A percentile compares a stretch with the other conserved stretches of the same genome.
Evolutionary conservation across 2,113 vertebrate genomes (phyloP).

Genomic region (Bubo bubo): DNA sequence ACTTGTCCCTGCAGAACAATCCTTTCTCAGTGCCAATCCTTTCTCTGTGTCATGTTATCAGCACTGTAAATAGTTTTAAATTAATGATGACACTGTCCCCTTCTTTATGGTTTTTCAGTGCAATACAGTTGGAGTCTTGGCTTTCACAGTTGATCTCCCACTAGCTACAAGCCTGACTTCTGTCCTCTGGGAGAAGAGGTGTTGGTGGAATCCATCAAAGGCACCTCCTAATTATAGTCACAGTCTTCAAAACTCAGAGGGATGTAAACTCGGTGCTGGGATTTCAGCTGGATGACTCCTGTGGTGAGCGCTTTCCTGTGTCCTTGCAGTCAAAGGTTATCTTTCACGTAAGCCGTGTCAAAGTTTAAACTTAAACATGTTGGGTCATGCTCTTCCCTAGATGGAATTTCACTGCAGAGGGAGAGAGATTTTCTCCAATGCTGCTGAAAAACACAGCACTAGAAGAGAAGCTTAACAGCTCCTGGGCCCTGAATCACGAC

Average conservation of each 20-base stretch:
- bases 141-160: slow-evolving; percentile 6
- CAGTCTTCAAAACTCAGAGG: slow-evolving; percentile 26
- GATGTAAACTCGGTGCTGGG: neutral
- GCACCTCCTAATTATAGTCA: slow-evolving; percentile 50
- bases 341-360: neutral
- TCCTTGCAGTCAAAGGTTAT: slow-evolving; percentile 51
- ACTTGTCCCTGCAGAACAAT: neutral
- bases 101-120: neutral
- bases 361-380: neutral
- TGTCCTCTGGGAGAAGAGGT: slow-evolving; percentile 22
- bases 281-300: slow-evolving; percentile 5
- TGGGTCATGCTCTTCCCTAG: neutral
- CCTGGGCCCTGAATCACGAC: accelerated
- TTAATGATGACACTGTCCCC: neutral
- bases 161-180: slow-evolving; percentile 4
- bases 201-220: slow-evolving; percentile 58
- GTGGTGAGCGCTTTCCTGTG: neutral
- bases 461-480: neutral
- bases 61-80: neutral
- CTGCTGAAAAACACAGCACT: neutral
- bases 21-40: neutral
- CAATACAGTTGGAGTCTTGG: neutral
- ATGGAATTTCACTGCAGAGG: neutral
- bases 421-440: neutral
- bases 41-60: neutral